phyloP scores from a whole-genome alignment of 2,113 vertebrate species.

The Romanogobio albipinnatus region DNA sequence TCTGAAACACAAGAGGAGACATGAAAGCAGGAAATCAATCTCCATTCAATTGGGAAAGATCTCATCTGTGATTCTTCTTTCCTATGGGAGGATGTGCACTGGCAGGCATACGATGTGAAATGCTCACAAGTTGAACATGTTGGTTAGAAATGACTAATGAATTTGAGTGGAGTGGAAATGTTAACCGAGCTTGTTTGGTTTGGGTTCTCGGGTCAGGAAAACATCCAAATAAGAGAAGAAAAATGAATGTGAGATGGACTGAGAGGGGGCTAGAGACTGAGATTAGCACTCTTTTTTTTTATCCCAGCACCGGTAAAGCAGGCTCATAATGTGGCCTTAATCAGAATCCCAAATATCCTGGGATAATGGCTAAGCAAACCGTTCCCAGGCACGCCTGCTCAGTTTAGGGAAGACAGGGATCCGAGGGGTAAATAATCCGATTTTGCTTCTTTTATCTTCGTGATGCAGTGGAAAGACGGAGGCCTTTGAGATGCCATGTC shows the following conservation, averaged over 20 bases:
- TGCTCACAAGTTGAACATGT: not conserved
- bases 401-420: slow-evolving; percentile 69
- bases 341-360: slow-evolving; percentile 72
- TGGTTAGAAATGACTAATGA: slow-evolving; percentile 29
- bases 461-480: slow-evolving; percentile 69
- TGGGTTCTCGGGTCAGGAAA: not conserved
- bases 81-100: slow-evolving; percentile 2
- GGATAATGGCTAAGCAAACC: slow-evolving; percentile 77
- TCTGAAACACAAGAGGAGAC: not conserved
- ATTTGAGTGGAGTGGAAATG: slow-evolving; percentile 17
- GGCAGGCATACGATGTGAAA: not conserved
- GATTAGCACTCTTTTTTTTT: slow-evolving; percentile 68
- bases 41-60: not conserved
- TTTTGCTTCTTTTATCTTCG: slow-evolving; percentile 76
- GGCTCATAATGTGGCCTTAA: slow-evolving; percentile 68
- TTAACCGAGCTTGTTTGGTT: not conserved
- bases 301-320: slow-evolving; percentile 63
- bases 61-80: not conserved
- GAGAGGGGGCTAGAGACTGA: slow-evolving; percentile 50
- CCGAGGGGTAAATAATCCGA: slow-evolving; percentile 76
- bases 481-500: slow-evolving; percentile 74
- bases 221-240: slow-evolving; percentile 41
- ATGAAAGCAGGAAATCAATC: not conserved
- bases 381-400: slow-evolving; percentile 76
- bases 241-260: slow-evolving; percentile 15